Evolutionary conservation across 2,888 invertebrate species (phyloP).

Genomic region (Lasioglossum calceatum): DNA sequence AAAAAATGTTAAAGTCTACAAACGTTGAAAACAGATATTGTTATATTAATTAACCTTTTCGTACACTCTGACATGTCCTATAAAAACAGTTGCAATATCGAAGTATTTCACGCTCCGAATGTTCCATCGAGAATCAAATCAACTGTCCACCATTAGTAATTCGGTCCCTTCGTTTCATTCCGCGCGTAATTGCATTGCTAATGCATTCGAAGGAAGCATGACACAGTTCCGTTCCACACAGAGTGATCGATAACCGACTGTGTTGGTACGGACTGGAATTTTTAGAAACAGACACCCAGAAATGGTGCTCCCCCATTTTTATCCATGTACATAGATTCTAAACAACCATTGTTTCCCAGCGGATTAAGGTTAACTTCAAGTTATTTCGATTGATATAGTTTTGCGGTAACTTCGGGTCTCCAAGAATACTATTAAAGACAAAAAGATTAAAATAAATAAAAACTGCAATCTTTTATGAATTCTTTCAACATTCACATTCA

Average conservation of each 20-base stretch:
- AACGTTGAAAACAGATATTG: background rate
- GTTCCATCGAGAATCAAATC: background rate
- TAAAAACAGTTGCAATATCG: background rate
- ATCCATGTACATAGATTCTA: background rate
- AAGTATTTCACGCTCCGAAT: background rate
- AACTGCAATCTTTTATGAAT: no score
- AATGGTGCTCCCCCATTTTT: background rate
- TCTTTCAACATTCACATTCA: no score
- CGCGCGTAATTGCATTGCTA: constrained; percentile 1
- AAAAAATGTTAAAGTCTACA: background rate
- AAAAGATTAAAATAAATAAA: no score
- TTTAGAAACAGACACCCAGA: background rate
- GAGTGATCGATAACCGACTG: background rate
- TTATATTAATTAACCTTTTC: background rate
- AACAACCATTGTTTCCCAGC: no score
- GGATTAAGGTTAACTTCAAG: fast-evolving
- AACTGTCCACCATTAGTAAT: background rate
- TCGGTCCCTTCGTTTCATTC: background rate
- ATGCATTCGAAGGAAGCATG: background rate
- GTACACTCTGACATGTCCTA: background rate
- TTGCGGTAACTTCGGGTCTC: no score
- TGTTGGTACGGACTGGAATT: background rate
- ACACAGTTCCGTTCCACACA: background rate
- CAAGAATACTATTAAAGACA: no score
- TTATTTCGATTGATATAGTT: no score